These are phyloP conservation scores for Pachycephus smyrnensis DNA, from an alignment of 2,888 invertebrate species.

Conservation along the genomic window DNA sequence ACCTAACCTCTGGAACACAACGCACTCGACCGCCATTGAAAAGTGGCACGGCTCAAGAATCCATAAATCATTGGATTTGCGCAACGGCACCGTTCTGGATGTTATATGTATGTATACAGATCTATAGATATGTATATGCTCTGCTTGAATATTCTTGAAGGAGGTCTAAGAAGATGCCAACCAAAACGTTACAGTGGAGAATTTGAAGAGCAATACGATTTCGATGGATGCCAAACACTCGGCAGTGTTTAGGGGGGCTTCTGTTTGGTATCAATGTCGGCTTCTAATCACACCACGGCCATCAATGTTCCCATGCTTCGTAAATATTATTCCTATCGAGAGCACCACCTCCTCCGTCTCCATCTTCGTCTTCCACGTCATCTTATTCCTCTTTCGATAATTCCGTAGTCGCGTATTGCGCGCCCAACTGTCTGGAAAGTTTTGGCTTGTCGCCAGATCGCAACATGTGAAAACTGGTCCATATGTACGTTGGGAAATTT, in stretches of 20 bases:
- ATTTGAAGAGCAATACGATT: background rate
- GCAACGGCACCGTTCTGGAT: background rate
- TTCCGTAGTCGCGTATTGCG: constrained; percentile 24
- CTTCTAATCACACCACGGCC: background rate
- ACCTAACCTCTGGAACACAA: background rate
- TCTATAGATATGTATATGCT: background rate
- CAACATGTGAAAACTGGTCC: background rate
- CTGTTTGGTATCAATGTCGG: constrained; percentile 5
- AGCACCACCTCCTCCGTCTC: constrained; percentile 10
- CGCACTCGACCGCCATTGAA: background rate
- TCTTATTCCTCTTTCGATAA: constrained; percentile 39
- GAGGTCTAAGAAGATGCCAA: background rate
- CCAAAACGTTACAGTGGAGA: background rate
- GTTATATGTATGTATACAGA: background rate
- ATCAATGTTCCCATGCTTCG: constrained; percentile 3
- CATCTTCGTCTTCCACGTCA: background rate
- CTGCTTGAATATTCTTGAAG: background rate
- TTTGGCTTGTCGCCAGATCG: constrained; percentile 57
- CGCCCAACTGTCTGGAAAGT: constrained; percentile 64
- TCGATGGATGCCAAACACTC: background rate
- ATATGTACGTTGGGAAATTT: background rate
- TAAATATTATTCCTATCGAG: constrained; percentile 49
- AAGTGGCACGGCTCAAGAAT: background rate
- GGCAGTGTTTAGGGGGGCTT: background rate
- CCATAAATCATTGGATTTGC: constrained; percentile 2